A percentile compares a stretch with the other conserved stretches of the same genome.
phyloP scores from a whole-genome alignment of 2,113 vertebrate species.

The Rattus rattus region DNA sequence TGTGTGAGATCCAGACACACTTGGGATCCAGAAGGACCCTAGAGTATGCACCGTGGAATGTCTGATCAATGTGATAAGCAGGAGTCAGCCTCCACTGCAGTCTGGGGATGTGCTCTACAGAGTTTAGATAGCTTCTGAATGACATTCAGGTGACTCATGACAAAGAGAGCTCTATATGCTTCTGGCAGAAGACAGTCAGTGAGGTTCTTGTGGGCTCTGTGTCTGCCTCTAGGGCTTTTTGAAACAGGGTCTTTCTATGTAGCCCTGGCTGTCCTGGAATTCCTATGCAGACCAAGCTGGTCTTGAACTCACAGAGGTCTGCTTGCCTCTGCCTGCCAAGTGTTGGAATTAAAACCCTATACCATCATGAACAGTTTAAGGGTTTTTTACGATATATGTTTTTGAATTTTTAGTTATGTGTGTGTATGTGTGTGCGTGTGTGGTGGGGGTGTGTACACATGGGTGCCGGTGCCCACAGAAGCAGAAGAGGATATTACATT shows the following conservation, averaged over 20 bases:
- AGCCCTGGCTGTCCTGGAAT: not conserved
- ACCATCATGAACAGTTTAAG: not conserved
- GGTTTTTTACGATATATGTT: not conserved
- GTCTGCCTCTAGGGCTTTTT: not conserved
- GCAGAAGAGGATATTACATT: not conserved
- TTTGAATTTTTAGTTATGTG: not conserved
- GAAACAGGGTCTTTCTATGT: not conserved
- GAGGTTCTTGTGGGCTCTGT: not conserved
- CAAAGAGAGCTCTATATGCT: not conserved
- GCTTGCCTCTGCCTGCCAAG: not conserved
- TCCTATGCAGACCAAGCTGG: not conserved
- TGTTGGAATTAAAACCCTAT: not conserved
- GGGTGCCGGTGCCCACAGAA: not conserved
- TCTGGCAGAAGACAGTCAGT: not conserved
- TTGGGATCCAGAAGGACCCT: not conserved
- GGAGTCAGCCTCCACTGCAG: not conserved
- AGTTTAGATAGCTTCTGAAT: not conserved
- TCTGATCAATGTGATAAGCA: not conserved
- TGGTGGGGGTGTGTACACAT: not conserved
- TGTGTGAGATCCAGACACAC: not conserved
- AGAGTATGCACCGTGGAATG: too few species aligned
- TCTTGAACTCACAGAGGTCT: not conserved
- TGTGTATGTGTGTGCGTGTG: not conserved
- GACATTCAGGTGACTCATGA: not conserved
- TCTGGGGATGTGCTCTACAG: not conserved